phyloP scores from a whole-genome alignment of 1,140 invertebrate species.

The Drosophila jambulina region DNA sequence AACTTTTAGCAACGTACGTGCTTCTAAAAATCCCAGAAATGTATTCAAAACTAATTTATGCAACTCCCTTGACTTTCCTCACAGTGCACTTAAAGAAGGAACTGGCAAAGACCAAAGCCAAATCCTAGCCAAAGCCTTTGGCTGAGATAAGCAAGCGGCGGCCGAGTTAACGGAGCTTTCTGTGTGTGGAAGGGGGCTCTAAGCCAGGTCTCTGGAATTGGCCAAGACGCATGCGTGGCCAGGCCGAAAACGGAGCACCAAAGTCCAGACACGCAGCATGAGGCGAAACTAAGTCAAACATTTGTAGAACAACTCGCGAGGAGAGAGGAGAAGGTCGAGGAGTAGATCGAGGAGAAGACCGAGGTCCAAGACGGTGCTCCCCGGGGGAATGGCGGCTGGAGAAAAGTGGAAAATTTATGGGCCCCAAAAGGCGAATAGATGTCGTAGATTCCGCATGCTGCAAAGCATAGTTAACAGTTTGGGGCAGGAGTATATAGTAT shows the following conservation, averaged over 20 bases:
- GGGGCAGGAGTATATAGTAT: conserved; percentile 13
- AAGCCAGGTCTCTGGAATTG: conserved; percentile 39
- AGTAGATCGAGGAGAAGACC: not conserved
- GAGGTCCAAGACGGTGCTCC: conserved; percentile 17
- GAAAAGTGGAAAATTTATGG: conserved; percentile 76
- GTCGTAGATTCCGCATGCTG: conserved; percentile 58
- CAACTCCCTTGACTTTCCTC: not conserved
- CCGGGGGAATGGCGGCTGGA: conserved; percentile 60
- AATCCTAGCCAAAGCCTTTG: conserved; percentile 54
- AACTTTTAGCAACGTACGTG: not conserved
- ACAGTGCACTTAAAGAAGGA: conserved; percentile 11
- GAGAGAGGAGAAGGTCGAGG: not conserved
- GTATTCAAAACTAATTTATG: not conserved
- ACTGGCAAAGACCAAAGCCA: conserved; percentile 4
- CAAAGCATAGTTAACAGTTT: conserved; percentile 42
- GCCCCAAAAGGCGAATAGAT: conserved; percentile 71
- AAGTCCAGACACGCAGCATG: conserved; percentile 68
- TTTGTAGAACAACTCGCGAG: conserved; percentile 66
- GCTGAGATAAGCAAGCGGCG: conserved; percentile 61
- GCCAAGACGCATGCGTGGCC: conserved; percentile 68
- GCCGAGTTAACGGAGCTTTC: conserved; percentile 64
- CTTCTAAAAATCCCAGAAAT: not conserved
- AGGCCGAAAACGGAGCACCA: conserved; percentile 21
- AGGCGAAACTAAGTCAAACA: conserved; percentile 78
- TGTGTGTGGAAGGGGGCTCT: conserved; percentile 2